Conservation (phyloP, 35 echinoderm and acorn worm genomes). For the Ophiothrix spiculata region DNA sequence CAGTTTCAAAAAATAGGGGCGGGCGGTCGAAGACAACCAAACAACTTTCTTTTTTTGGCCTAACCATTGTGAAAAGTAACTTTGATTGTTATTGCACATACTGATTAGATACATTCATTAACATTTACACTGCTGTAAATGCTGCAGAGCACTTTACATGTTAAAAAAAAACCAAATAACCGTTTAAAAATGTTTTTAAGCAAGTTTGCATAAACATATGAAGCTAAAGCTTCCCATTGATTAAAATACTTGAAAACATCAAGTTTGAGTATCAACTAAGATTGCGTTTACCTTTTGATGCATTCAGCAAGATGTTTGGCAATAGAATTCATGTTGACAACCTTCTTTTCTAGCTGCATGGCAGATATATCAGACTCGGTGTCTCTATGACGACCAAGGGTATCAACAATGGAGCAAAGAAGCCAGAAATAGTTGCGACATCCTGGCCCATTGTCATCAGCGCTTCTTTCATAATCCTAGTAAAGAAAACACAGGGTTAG, state of each 20-base stretch:
- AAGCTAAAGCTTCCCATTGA: too few species aligned
- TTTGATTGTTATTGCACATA: too few species aligned
- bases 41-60: too few species aligned
- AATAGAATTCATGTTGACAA: slow-evolving; percentile 38
- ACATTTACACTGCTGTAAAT: too few species aligned
- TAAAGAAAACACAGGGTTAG: background rate
- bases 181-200: background rate
- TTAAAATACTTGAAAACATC: too few species aligned
- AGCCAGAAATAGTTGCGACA: slow-evolving; percentile 76
- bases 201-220: background rate
- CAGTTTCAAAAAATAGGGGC: too few species aligned
- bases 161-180: background rate
- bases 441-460: slow-evolving; percentile 55
- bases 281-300: slow-evolving; percentile 38
- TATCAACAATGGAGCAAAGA: slow-evolving; percentile 59
- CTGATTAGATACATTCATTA: too few species aligned
- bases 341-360: slow-evolving; percentile 38
- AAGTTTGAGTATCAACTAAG: background rate
- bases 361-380: background rate
- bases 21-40: too few species aligned
- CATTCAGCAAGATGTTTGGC: slow-evolving; percentile 41
- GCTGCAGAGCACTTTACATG: too few species aligned
- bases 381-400: slow-evolving; percentile 30
- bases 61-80: too few species aligned
- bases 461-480: background rate